These are phyloP conservation scores for Cheirogaleus major DNA, from an alignment of 2,797 vertebrate species.

Conservation along the genomic window DNA sequence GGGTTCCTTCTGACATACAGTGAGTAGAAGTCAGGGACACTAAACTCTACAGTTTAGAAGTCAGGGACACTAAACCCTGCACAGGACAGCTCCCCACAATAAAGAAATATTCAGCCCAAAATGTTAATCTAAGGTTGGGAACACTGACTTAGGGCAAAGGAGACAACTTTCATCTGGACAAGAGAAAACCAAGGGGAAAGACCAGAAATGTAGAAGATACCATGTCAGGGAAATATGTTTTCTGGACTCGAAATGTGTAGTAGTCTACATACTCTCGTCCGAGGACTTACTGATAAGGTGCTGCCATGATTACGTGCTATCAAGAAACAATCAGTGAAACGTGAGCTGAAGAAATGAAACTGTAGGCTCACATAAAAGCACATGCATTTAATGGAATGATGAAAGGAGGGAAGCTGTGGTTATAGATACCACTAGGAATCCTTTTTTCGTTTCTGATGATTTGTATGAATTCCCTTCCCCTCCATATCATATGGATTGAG, in stretches of 20 bases:
- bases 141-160: neutral
- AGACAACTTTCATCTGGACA: neutral
- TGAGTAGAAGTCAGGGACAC: neutral
- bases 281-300: neutral
- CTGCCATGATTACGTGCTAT: neutral
- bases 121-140: neutral
- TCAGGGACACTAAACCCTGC: neutral
- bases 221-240: neutral
- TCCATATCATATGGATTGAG: neutral
- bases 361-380: neutral
- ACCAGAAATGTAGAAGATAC: neutral
- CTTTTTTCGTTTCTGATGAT: neutral
- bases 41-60: too few relatives aligned
- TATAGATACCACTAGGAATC: neutral
- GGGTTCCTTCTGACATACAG: neutral
- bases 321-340: neutral
- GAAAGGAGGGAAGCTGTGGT: neutral
- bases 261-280: neutral
- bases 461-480: neutral
- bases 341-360: neutral
- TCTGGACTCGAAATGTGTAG: neutral
- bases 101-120: neutral
- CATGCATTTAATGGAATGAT: neutral
- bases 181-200: neutral
- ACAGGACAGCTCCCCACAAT: neutral